phyloP scores from a whole-genome alignment of 1,140 invertebrate genomes.

The Penaeus indicus region DNA sequence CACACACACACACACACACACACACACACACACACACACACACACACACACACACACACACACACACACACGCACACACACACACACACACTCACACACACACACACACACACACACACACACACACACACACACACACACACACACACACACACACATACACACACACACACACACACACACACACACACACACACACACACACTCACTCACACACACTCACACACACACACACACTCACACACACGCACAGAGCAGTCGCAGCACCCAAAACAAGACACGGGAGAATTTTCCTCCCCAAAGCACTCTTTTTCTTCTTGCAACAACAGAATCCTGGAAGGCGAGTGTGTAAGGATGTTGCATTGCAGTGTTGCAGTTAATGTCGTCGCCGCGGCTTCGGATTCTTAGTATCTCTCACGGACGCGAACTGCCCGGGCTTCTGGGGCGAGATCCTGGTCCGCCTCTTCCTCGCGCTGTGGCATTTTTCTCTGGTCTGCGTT shows the following conservation, averaged over 20 bases:
- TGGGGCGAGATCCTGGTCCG: not conserved
- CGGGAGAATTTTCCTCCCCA: too few relatives aligned
- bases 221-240: not conserved
- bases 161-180: not conserved
- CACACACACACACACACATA: not conserved
- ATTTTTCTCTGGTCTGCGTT: not conserved
- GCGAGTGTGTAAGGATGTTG: too few relatives aligned
- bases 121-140: conserved; percentile 8
- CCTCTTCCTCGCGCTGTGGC: not conserved
- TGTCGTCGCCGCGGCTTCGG: too few relatives aligned
- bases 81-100: conserved; percentile 6
- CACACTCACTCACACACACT: not conserved
- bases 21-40: conserved; percentile 14
- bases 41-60: not conserved
- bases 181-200: conserved; percentile 9
- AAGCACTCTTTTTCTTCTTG: too few relatives aligned
- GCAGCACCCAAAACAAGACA: too few relatives aligned
- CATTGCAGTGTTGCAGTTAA: too few relatives aligned
- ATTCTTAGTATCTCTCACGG: too few relatives aligned
- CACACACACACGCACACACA: not conserved
- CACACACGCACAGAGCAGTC: not conserved
- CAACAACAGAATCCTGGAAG: too few relatives aligned
- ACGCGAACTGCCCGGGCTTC: not conserved
- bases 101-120: not conserved
- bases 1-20: not conserved